Evolutionary conservation across 1,140 invertebrate species (phyloP).

Genomic region (Ceratoteleas bidentatus): DNA sequence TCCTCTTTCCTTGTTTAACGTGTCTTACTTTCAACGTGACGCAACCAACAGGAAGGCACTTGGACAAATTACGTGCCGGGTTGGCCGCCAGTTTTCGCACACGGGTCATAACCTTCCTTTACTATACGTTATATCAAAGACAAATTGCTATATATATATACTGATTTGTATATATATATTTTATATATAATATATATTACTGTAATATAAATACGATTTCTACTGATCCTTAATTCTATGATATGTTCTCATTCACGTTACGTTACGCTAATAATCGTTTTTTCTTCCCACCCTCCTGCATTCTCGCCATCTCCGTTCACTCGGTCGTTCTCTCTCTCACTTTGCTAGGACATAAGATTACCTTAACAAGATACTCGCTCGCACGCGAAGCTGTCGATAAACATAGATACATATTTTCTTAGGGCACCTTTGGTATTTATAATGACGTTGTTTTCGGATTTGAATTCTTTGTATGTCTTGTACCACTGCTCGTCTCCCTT

Average conservation of each 20-base stretch:
- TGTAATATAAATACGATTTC: conserved; percentile 68
- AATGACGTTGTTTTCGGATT: conserved; percentile 77
- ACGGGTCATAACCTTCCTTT: conserved; percentile 72
- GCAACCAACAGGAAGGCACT: conserved; percentile 80
- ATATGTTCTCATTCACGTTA: conserved; percentile 79
- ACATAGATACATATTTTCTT: conserved; percentile 81
- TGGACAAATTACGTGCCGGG: conserved; percentile 80
- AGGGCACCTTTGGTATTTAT: conserved; percentile 82
- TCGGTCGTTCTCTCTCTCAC: conserved; percentile 20
- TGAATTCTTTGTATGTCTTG: conserved; percentile 63
- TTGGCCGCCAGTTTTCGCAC: conserved; percentile 76
- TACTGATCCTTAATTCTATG: conserved; percentile 76
- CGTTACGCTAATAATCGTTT: conserved; percentile 55
- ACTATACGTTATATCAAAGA: conserved; percentile 55
- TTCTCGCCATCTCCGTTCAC: conserved; percentile 3
- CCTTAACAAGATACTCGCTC: conserved; percentile 75
- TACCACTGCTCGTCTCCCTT: conserved; percentile 56
- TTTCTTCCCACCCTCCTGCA: conserved; percentile 34
- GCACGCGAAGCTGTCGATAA: conserved; percentile 76
- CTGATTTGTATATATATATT: no score
- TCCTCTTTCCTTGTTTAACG: no score
- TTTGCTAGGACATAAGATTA: conserved; percentile 73
- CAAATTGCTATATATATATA: conserved; percentile 46
- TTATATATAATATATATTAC: no score
- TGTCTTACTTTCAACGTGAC: conserved; percentile 75